Evolutionary conservation across 2,888 invertebrate genomes (phyloP).

Genomic region (Steinernema hermaphroditum): DNA sequence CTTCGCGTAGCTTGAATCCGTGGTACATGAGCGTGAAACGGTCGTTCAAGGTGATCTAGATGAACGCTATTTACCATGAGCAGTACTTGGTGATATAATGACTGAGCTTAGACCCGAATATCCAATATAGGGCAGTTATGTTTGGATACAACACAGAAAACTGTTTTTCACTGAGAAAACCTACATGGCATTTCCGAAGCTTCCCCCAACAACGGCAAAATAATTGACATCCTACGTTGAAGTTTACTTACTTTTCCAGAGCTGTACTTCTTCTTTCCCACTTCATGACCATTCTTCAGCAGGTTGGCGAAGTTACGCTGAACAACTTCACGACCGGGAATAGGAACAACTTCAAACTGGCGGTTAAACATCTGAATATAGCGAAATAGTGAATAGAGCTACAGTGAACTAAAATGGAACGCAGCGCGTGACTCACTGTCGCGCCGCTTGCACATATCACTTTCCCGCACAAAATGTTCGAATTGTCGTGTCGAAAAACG

Average conservation of each 20-base stretch:
- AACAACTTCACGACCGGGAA: constrained; percentile 1
- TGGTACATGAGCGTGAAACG: constrained; percentile 6
- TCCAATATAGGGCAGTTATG: no score
- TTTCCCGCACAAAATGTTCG: constrained; percentile 5
- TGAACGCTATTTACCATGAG: neutral
- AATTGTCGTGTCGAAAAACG: neutral
- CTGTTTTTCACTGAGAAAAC: no score
- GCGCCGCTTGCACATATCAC: neutral
- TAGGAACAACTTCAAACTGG: constrained; percentile 10
- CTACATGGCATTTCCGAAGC: no score
- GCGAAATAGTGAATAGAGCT: neutral
- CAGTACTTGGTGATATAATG: neutral
- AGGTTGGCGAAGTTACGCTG: constrained; percentile 3
- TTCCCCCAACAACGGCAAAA: no score
- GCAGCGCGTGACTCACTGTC: neutral
- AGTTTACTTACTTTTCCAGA: neutral
- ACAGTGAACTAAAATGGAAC: neutral
- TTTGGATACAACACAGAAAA: no score
- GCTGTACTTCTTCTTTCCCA: constrained; percentile 17
- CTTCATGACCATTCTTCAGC: neutral
- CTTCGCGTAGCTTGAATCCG: constrained; percentile 6
- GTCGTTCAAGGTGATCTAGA: constrained; percentile 15
- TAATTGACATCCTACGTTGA: neutral
- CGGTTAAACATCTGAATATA: neutral
- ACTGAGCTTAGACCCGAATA: no score